A percentile compares a stretch with the other conserved stretches of the same genome.
These are phyloP conservation scores for Morpho achilles DNA, from an alignment of 2,888 invertebrate genomes.

Conservation along the genomic window DNA sequence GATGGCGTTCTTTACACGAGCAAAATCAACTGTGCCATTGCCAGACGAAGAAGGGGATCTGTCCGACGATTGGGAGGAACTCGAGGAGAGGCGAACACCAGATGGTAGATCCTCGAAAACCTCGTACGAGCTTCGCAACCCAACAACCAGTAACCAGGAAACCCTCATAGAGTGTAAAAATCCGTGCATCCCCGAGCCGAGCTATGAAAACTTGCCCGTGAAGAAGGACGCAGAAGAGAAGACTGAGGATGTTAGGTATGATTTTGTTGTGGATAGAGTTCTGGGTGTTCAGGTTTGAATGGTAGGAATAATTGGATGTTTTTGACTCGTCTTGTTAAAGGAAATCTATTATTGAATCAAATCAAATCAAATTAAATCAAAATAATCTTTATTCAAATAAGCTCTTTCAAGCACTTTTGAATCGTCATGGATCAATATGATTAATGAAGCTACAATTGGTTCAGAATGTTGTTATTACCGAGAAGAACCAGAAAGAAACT, in stretches of 20 bases:
- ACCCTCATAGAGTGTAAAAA: conserved; percentile 58
- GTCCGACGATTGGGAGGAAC: conserved; percentile 72
- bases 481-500: no score
- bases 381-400: no score
- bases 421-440: no score
- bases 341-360: background rate
- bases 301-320: conserved; percentile 68
- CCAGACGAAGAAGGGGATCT: conserved; percentile 81
- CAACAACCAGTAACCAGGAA: conserved; percentile 27
- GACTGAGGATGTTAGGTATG: conserved; percentile 82
- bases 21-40: conserved; percentile 86
- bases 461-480: no score
- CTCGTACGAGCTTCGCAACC: conserved; percentile 58
- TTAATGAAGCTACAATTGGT: no score
- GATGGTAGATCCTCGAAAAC: conserved; percentile 71
- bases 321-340: conserved; percentile 9
- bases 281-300: conserved; percentile 90
- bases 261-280: conserved; percentile 90
- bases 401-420: no score
- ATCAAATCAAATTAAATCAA: no score
- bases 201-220: conserved; percentile 36
- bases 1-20: conserved; percentile 96
- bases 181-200: conserved; percentile 39
- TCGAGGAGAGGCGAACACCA: conserved; percentile 65
- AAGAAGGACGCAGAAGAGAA: conserved; percentile 54